phyloP scores from a whole-genome alignment of 2,113 vertebrate genomes.

The Oncorhynchus masou region DNA sequence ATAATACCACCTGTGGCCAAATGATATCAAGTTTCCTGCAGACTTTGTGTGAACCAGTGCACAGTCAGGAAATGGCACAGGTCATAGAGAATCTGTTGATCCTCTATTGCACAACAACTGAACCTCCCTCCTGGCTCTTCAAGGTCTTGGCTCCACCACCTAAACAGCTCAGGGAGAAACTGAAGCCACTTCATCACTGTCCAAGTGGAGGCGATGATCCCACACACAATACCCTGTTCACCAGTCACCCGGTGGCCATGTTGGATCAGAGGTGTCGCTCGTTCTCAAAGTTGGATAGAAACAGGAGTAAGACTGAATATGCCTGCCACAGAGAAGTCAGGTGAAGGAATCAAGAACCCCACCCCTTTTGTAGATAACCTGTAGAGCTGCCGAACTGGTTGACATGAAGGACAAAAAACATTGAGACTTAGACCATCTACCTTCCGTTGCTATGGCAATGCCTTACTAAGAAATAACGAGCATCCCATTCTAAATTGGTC shows the following conservation, averaged over 20 bases:
- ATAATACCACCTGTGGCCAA: not conserved
- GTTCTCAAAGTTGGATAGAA: not conserved
- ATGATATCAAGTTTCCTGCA: constrained; percentile 5
- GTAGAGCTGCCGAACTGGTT: not conserved
- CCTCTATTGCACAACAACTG: not conserved
- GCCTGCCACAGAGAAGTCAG: not conserved
- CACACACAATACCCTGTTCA: not conserved
- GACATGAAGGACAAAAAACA: not conserved
- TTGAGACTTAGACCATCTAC: not conserved
- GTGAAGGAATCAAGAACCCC: not conserved
- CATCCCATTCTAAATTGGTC: constrained; percentile 15
- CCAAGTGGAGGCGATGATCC: constrained; percentile 6
- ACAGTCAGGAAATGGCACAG: not conserved
- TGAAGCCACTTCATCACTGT: not conserved
- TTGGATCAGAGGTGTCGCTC: not conserved
- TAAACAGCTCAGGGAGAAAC: not conserved
- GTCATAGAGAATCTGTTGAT: not conserved
- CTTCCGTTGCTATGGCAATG: too few species aligned
- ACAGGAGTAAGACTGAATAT: not conserved
- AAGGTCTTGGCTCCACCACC: not conserved
- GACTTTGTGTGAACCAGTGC: not conserved
- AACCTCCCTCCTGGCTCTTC: constrained; percentile 15
- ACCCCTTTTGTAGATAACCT: not conserved
- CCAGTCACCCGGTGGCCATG: not conserved
- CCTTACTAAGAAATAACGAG: not conserved